These are phyloP conservation scores for Melanogrammus aeglefinus DNA, from an alignment of 2,797 vertebrate species.

Conservation along the genomic window DNA sequence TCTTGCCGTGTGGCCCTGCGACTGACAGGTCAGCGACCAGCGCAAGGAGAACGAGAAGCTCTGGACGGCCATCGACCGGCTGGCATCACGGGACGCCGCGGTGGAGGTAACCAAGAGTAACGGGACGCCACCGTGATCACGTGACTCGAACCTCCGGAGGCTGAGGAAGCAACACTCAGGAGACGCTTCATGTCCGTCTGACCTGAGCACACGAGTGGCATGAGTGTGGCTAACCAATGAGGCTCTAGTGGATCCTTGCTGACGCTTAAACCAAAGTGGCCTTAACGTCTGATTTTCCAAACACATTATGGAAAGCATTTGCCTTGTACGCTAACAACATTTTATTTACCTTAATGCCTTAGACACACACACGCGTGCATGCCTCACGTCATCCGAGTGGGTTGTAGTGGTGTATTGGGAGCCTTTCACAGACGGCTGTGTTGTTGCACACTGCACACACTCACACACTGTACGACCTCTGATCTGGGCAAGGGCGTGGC, in stretches of 20 bases:
- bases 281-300: not conserved
- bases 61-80: constrained; percentile 67
- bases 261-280: not conserved
- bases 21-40: constrained; percentile 69
- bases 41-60: constrained; percentile 74
- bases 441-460: constrained; percentile 62
- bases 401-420: constrained; percentile 30
- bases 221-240: not conserved
- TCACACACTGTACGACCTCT: constrained; percentile 41
- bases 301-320: not conserved
- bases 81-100: constrained; percentile 32
- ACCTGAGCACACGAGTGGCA: not conserved
- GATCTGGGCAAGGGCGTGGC: constrained; percentile 28
- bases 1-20: not conserved
- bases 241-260: not conserved
- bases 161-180: constrained; percentile 37
- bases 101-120: constrained; percentile 46
- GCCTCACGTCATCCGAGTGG: constrained; percentile 21
- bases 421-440: constrained; percentile 37
- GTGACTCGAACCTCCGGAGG: constrained; percentile 40
- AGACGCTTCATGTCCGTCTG: not conserved
- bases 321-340: not conserved
- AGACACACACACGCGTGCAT: not conserved
- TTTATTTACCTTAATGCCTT: not conserved
- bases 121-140: constrained; percentile 43